Evolutionary conservation across 2,797 vertebrate genomes (phyloP), one percentile per base, ranked within the genome.

Genomic region (Lutjanus argentimaculatus): DNA sequence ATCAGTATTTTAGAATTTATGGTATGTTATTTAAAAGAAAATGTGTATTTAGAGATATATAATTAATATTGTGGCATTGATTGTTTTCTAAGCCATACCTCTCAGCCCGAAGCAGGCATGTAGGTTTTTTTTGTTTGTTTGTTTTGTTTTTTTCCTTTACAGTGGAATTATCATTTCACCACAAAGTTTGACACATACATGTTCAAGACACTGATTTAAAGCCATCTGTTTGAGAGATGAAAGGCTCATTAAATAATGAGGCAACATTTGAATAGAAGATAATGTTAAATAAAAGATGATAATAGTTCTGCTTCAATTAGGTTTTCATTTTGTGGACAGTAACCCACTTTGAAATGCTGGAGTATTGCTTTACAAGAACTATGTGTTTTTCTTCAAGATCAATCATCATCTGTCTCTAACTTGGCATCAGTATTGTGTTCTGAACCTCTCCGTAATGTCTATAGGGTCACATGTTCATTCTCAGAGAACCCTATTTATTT

Each of bases 341-440:
- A 66, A 64, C 6, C 8, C 14, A 17, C 59, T 67, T 40, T 52
- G 7, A 63, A 70, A 66, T 19, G 19, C 16, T 21, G 0, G 3
- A 30, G 12, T 6, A 30, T 25, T 17, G 21, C 43, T 69, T 79
- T 30, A 68, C 45, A 46, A 19, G 7, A 56, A 6, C 14, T 22
- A 49, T 45, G 48, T 21, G 10, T 69, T 72, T 65, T 69, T 70
- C 61, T 57, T 57, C 72, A 42, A 62, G 25, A 72, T 77, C 63
- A 72, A 0, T 55, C 65, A 16, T 21, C 17, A 4, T 63, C 57
- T 58, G 22, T 53, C 22, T 58, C 45, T 22, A 56, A 53, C 45
- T 30, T 61, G 25, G 15, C 45, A 58, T 75, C 43, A 63, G 16
- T 30, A 42, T 58, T 53, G 19, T 16, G 19, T 4, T 63, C 7